Evolutionary conservation across 2,797 vertebrate species (phyloP).

Genomic region (Tapirus indicus): DNA sequence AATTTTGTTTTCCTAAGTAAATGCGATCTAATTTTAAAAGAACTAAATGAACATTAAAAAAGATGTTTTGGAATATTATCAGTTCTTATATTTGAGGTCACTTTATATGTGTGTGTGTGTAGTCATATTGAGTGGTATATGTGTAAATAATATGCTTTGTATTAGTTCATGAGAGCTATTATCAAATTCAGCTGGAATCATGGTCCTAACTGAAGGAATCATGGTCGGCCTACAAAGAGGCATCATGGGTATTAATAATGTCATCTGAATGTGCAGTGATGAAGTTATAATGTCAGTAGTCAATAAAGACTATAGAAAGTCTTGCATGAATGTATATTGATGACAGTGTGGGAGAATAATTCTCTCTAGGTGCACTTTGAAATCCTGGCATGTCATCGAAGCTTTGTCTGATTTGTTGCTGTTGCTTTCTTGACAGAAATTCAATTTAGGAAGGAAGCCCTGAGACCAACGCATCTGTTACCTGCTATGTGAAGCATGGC

Average conservation of each 20-base stretch:
- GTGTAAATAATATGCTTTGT: neutral
- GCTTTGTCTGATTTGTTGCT: constrained; percentile 75
- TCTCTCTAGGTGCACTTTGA: constrained; percentile 65
- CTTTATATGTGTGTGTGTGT: rapidly evolving
- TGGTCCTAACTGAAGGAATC: neutral
- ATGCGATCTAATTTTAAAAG: neutral
- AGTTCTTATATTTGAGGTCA: neutral
- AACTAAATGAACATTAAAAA: neutral
- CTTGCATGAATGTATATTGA: constrained; percentile 32
- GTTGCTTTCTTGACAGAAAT: constrained; percentile 79
- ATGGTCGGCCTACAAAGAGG: neutral
- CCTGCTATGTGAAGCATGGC: constrained; percentile 77
- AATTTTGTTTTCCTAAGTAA: constrained; percentile 29
- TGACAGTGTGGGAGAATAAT: constrained; percentile 34
- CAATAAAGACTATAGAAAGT: constrained; percentile 68
- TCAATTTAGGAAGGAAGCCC: constrained; percentile 73
- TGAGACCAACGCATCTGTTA: constrained; percentile 70
- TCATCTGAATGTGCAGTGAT: neutral
- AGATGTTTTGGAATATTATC: neutral
- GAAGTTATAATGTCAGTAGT: constrained; percentile 44
- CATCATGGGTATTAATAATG: neutral
- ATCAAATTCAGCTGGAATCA: neutral
- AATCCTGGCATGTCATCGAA: constrained; percentile 62
- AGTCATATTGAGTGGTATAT: neutral
- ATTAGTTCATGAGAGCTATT: neutral